phyloP scores from a whole-genome alignment of 2,888 invertebrate genomes.

The Leistus spinibarbis region DNA sequence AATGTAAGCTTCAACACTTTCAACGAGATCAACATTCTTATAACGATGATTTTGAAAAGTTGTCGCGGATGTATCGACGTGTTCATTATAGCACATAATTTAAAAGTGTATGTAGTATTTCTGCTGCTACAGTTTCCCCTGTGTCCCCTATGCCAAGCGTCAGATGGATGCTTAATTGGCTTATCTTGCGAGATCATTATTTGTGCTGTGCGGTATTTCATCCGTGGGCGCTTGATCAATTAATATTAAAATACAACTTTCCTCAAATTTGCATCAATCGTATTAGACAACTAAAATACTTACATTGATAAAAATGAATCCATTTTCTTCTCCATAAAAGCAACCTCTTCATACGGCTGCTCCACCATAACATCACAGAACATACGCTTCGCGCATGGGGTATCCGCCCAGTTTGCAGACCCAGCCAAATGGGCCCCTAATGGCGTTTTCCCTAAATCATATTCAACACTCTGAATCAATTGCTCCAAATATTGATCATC shows the following conservation, averaged over 20 bases:
- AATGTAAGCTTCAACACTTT: not conserved
- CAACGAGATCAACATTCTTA: not conserved
- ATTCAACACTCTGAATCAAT: constrained; percentile 50
- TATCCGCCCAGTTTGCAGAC: constrained; percentile 70
- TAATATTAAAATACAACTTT: not conserved
- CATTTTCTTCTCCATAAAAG: constrained; percentile 83
- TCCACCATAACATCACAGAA: constrained; percentile 77
- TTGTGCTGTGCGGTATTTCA: not conserved
- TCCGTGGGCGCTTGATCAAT: not conserved
- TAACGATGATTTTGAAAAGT: not conserved
- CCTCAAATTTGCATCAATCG: not conserved
- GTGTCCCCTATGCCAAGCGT: not conserved
- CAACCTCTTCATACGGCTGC: constrained; percentile 71
- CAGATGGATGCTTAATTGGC: not conserved
- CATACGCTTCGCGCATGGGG: constrained; percentile 77
- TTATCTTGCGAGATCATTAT: not conserved
- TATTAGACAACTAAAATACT: constrained; percentile 58
- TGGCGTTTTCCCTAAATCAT: constrained; percentile 54
- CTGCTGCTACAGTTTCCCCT: not conserved
- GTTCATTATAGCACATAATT: not conserved
- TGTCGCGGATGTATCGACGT: not conserved
- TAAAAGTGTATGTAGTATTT: not conserved
- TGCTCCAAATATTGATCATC: constrained; percentile 55
- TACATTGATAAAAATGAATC: constrained; percentile 73
- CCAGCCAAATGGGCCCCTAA: constrained; percentile 41